A percentile compares a stretch with the other conserved stretches of the same genome.
Evolutionary conservation across 2,797 vertebrate species (phyloP).

Genomic region (Tachyglossus aculeatus): DNA sequence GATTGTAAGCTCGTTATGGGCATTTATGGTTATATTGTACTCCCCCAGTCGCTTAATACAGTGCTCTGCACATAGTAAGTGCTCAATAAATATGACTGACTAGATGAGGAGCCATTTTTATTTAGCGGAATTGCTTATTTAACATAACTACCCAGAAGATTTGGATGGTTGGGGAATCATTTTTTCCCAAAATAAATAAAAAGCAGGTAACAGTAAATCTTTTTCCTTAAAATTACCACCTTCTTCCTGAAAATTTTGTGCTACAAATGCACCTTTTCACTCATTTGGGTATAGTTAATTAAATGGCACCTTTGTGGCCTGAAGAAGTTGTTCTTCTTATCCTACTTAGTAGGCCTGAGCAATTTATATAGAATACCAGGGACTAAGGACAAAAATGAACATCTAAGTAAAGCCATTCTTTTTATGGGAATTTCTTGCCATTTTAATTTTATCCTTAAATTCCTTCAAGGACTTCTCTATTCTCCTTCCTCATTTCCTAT

Average conservation of each 20-base stretch:
- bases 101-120: too few species aligned
- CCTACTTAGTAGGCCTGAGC: not conserved
- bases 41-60: too few species aligned
- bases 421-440: not conserved
- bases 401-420: not conserved
- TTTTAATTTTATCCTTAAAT: not conserved
- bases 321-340: not conserved
- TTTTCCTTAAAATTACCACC: conserved; percentile 4
- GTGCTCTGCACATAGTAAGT: too few species aligned
- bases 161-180: too few species aligned
- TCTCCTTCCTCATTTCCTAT: not conserved
- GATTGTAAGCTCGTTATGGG: too few species aligned
- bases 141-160: too few species aligned
- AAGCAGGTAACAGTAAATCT: not conserved
- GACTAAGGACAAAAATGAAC: not conserved
- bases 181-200: too few species aligned
- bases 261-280: not conserved
- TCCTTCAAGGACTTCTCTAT: not conserved
- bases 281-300: conserved; percentile 9
- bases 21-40: too few species aligned
- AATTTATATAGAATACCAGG: not conserved
- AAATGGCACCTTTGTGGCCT: not conserved
- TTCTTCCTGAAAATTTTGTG: not conserved
- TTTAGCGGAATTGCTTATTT: too few species aligned
- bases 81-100: too few species aligned